Conservation (phyloP, 2,888 invertebrate species). For the Tinea pellionella region DNA sequence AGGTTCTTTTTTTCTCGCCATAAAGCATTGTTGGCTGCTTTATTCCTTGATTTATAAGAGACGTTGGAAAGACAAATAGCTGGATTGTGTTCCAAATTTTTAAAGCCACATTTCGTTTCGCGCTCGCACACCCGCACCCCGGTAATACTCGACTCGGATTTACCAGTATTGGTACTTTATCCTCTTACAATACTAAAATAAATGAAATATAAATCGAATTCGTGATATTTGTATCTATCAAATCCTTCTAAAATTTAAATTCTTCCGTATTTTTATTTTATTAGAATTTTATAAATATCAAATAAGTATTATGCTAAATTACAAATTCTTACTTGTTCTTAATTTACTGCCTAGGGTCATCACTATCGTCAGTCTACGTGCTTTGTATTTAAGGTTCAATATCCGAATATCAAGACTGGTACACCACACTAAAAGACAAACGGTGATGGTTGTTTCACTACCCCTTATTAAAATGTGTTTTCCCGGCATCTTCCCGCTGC, state of each 20-base stretch:
- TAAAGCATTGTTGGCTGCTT: conserved; percentile 74
- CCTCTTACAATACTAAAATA: background rate
- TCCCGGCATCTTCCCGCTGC: conserved; percentile 38
- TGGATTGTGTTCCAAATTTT: conserved; percentile 84
- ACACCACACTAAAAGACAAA: conserved; percentile 16
- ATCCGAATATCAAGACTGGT: background rate
- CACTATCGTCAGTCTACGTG: too few relatives aligned
- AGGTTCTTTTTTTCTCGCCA: conserved; percentile 65
- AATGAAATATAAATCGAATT: background rate
- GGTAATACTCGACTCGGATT: conserved; percentile 41
- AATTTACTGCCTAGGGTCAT: too few relatives aligned
- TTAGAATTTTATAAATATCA: too few relatives aligned
- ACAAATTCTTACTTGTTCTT: too few relatives aligned
- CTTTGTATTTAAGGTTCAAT: background rate
- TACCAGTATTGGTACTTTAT: conserved; percentile 39
- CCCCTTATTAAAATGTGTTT: conserved; percentile 58
- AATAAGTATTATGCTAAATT: too few relatives aligned
- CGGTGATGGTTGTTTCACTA: conserved; percentile 22
- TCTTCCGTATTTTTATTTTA: too few relatives aligned
- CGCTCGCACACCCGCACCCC: conserved; percentile 57
- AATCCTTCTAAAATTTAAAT: too few relatives aligned
- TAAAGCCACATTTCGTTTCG: conserved; percentile 81
- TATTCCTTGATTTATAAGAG: conserved; percentile 78
- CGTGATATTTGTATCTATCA: background rate
- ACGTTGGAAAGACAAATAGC: conserved; percentile 81